Base-by-base conservation (phyloP, 2,888 invertebrate genomes). In the Blomia tropicalis region DNA sequence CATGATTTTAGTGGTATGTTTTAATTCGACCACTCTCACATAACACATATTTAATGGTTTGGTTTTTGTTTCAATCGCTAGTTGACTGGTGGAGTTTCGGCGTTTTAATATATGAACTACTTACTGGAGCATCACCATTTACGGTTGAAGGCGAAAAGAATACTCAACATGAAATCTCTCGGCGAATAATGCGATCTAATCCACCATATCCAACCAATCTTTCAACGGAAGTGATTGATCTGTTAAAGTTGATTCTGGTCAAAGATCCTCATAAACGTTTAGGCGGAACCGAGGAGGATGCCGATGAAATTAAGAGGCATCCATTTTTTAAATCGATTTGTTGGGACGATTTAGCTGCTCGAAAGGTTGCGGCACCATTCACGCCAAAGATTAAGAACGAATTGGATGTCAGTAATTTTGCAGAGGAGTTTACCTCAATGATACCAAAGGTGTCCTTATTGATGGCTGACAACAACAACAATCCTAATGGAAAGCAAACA, bases 31-130 rank as follows among this genome's bases (percentile, higher is more conserved):
- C 17, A 17, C 30, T 43, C n/a, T 36, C 7, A 17, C 36, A 36
- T 36, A 11, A 11, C 36, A 36, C 7, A 17, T 36, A 11, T 11
- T 36, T 36, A 36, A 36, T 44, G 7, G 17, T 14, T 44, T 44
- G 17, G 4, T 44, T 5, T 14, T 44, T 14, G 5, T 14, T 23
- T 19, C 27, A 2, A 36, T 29, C 25, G 17, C 7, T 41, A 62
- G 95, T 93, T 4, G 96, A 96, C 77, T 96, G 95, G 95, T 96
- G 96, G 96, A 92, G 92, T 31, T 85, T 95, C 5, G 93, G 93
- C 5, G 93, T 96, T 1, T 77, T 96, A 53, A 89, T 92, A 0
- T 96, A 93, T 78, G 95, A 96, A 76, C 80, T 96, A 47, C 77
- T 96, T 61, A 95, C 93, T 0, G 95, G 96, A 60, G 91, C 92